Base-by-base conservation (phyloP, 2,113 vertebrate species). In the Propithecus coquereli region DNA sequence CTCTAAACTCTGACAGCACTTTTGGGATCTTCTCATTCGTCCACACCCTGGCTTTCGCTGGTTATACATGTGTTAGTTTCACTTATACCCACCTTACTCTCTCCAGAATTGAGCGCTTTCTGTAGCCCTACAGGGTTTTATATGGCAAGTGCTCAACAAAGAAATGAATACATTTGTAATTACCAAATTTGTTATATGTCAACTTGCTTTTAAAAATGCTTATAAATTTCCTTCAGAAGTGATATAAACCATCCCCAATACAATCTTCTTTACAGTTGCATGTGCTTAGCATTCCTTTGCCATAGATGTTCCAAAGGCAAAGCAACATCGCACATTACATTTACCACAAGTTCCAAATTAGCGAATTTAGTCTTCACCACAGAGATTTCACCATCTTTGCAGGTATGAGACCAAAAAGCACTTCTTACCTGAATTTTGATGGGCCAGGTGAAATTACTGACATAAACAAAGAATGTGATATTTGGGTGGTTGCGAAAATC, bases 401-500 rank as follows among this genome's bases (percentile, higher is more conserved):
- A 65, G 1, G 32, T 17, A 43, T 82, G 82, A 97, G 6, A 45
- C n/a, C 34, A 52, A 82, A 94, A 89, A 87, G 18, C 5, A 96
- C 37, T 3, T 97, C 98, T 98, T 99, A 99, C 99, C 98, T 99
- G 99, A 96, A 99, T 99, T 98, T 99, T 99, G 87, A 99, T 99
- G 3, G 99, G 99, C 99, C 99, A 99, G 18, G 99, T 99, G 98
- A 99, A 99, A 98, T 99, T 99, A 98, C 99, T 99, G 99, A 99
- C 99, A 0, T 99, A 99, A 86, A 99, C 99, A 8, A 99, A 99
- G 98, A 99, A 99, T 0, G 99, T 99, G 93, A 99, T 99, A 98
- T 99, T 99, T 0, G 99, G 99, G 95, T 99, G 99, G 99, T 99
- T 99, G 79, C 99, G 99, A 98, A 99, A 99, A 97, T 99, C 99